Evolutionary conservation across 2,888 invertebrate species (phyloP), one percentile per base, ranked within the genome.

Genomic region (Himalopsyche anomala): DNA sequence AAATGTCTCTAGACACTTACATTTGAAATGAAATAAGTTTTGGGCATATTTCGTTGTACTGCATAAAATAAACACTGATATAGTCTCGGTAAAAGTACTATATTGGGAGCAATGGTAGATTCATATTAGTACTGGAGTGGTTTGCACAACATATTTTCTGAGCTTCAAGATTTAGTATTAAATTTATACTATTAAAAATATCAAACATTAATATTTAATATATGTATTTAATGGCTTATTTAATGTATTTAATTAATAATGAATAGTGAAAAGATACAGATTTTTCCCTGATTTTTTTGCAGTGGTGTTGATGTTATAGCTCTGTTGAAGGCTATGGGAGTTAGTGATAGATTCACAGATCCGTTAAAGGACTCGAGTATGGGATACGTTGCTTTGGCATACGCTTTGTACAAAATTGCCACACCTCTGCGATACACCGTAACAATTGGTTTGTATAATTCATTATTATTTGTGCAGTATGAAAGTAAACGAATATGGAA

Each of bases 371-470:
- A 95, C 89, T 97, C 98, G 0, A 95, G 94, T 89, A 96, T 98
- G 91, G 99, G 99, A 15, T 96, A 98, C 91, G 92, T 97, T 90
- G 99, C 99, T 11, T 93, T 99, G 56, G 95, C 98, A 0, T 97
- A 98, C 92, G 96, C 98, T 74, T 94, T 99, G 89, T 99, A 99
- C 91, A 99, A 99, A 93, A 93, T 99, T 89, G 96, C 96, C 45
- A 97, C 98, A 11, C 99, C 99, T 4, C 91, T 97, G 17, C 94
- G 99, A 89, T 99, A 99, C 92, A 96, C 98, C n/a, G 96, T 98
- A 1, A 99, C 99, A 82, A 91, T 99, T 90, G 97, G 96, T 96
- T 93, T 93, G 91, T 89, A 86, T 45, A 11, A 45, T 83, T 62
- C 38, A 42, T 51, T 45, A 51, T 51, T 74, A 42, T 74, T 56